Percentiles rank a stretch among this genome's conserved stretches.
These are phyloP conservation scores for Semaprochilodus insignis DNA, from an alignment of 2,797 vertebrate genomes.

Conservation along the genomic window DNA sequence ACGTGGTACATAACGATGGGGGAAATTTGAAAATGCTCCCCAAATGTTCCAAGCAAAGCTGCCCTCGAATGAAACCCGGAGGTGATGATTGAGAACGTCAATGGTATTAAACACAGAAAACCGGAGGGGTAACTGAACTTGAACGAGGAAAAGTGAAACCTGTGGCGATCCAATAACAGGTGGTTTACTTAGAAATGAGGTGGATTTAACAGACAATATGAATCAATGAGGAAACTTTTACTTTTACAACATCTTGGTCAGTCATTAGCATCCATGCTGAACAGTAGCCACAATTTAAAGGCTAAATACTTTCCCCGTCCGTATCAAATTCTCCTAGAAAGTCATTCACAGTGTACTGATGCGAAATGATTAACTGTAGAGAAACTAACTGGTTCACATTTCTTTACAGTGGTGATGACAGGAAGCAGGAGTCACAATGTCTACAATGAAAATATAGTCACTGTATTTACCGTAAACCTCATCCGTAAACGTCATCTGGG, in stretches of 20 bases:
- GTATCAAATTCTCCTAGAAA: not conserved
- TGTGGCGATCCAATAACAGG: not conserved
- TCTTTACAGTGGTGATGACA: no score
- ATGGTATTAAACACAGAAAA: not conserved
- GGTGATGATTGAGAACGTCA: not conserved
- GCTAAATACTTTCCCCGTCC: not conserved
- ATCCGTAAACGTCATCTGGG: no score
- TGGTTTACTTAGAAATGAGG: not conserved
- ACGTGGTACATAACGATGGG: not conserved
- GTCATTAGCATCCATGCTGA: not conserved
- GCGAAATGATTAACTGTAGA: no score
- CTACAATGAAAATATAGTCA: no score
- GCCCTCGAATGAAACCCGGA: not conserved
- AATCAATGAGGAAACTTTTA: not conserved
- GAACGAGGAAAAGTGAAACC: not conserved
- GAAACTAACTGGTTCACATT: no score
- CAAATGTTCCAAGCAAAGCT: slow-evolving; percentile 8
- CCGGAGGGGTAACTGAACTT: not conserved
- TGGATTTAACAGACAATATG: not conserved
- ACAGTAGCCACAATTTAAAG: not conserved
- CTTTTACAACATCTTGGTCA: not conserved
- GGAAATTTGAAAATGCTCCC: slow-evolving; percentile 56
- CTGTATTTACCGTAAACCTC: no score
- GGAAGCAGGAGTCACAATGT: no score
- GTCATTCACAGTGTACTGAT: not conserved